phyloP scores from a whole-genome alignment of 23 tunicate genomes.

The Halocynthia aurantium region DNA sequence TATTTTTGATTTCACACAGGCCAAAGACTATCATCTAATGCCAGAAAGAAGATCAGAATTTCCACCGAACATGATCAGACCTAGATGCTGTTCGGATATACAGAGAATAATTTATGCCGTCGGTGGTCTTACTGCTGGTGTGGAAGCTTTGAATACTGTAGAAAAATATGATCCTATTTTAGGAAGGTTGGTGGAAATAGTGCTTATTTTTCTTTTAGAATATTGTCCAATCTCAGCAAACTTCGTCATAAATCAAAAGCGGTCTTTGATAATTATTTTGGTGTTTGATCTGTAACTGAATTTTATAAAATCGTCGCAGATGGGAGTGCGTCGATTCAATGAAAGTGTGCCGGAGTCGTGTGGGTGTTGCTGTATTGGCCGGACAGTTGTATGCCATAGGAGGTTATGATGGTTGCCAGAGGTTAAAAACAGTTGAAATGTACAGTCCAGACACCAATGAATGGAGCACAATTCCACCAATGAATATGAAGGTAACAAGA shows the following conservation, averaged over 20 bases:
- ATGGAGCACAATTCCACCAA: conserved; percentile 51
- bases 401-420: conserved; percentile 73
- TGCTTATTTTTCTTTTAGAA: no score
- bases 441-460: conserved; percentile 53
- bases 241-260: no score
- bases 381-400: conserved; percentile 87
- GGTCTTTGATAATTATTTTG: no score
- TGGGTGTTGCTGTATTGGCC: conserved; percentile 77
- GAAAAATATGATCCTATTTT: conserved; percentile 59
- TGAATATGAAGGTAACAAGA: conserved; percentile 37
- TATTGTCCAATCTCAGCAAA: no score
- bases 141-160: conserved; percentile 77
- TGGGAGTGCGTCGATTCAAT: conserved; percentile 70
- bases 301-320: conserved; percentile 1
- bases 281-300: no score
- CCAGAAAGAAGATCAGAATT: conserved; percentile 71
- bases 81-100: conserved; percentile 77
- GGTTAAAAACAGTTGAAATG: conserved; percentile 75
- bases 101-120: conserved; percentile 74
- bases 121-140: conserved; percentile 73
- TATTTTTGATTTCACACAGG: conserved; percentile 2
- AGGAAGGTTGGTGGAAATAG: neutral
- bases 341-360: conserved; percentile 70
- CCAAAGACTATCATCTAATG: conserved; percentile 89
- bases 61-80: conserved; percentile 66